These are phyloP conservation scores for Carposina sasakii DNA, from an alignment of 1,140 invertebrate genomes.

Conservation along the genomic window DNA sequence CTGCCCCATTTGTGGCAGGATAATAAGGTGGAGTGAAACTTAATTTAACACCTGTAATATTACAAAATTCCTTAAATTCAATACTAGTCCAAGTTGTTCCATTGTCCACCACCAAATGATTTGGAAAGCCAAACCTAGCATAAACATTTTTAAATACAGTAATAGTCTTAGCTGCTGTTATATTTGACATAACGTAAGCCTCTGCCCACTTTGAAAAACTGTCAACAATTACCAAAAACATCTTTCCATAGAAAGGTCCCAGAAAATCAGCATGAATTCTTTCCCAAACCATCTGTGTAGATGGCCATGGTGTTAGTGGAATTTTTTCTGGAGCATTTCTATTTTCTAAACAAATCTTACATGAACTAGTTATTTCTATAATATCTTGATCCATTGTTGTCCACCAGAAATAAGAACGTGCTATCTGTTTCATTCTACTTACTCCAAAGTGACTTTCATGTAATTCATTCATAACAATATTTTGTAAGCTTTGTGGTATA, in stretches of 20 bases:
- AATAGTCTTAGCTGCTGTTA: constrained; percentile 20
- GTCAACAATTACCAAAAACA: constrained; percentile 37
- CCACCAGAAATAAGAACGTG: constrained; percentile 27
- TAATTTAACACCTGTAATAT: constrained; percentile 31
- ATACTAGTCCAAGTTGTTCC: constrained; percentile 14
- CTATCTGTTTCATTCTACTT: constrained; percentile 20
- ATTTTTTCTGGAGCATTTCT: constrained; percentile 19
- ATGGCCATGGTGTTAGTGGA: constrained; percentile 29
- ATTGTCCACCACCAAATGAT: constrained; percentile 18
- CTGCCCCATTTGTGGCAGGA: constrained; percentile 43
- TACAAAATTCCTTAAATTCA: constrained; percentile 23
- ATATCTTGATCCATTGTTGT: constrained; percentile 22
- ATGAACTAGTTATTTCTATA: constrained; percentile 18
- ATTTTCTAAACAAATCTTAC: constrained; percentile 14
- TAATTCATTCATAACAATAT: constrained; percentile 15
- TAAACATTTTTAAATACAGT: constrained; percentile 22
- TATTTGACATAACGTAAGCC: constrained; percentile 24
- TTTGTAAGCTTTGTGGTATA: constrained; percentile 14
- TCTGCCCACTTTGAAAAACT: constrained; percentile 38
- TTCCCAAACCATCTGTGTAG: constrained; percentile 24
- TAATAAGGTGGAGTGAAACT: constrained; percentile 36
- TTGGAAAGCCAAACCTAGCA: constrained; percentile 14
- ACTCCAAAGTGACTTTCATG: constrained; percentile 27
- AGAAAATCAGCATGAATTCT: constrained; percentile 38
- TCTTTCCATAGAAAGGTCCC: constrained; percentile 32